Base-by-base conservation (phyloP, 1,140 invertebrate species). In the Odontomachus brunneus region DNA sequence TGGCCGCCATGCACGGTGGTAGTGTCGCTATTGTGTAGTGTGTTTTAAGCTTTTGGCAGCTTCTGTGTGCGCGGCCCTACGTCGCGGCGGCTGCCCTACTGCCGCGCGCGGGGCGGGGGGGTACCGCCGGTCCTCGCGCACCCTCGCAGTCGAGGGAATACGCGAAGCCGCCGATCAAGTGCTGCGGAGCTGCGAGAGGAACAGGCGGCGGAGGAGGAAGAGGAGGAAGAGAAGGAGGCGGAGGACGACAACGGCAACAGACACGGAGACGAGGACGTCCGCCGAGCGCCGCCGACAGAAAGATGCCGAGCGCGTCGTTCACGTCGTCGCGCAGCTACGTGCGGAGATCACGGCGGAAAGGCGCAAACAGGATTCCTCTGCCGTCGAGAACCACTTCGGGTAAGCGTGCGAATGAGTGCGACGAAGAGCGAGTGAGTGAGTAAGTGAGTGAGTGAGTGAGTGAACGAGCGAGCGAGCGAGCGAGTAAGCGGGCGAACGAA, bases 261-360 rank as follows among this genome's bases (percentile, higher is more conserved):
- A 60, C 63, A 76, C 67, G 75, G 44, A 69, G 62, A 80, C 75
- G 75, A 80, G 75, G 65, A 80, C 75, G 75, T 57, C 63, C 75
- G 75, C 75, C 75, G 75, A 80, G 75, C 29, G 75, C 75, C 75
- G 65, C 75, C 65, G 75, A 80, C 75, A 71, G 65, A 87, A 97
- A 96, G 95, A 98, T 98, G 97, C 97, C 97, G 95, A 97, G 97
- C 95, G 97, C 97, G 94, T 97, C 97, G 92, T 97, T 97, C 95
- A 97, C 97, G 91, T 97, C 97, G 93, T 97, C 97, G 93, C 96
- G 97, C 95, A 97, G 97, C 94, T 97, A 97, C 95, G 96, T 97
- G 90, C 96, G 97, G 92, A 95, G 97, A 94, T 97, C 97, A 90
- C 95, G 97, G 92, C 96, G 97, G 95, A 97, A 97, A 97, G 97